A percentile compares a stretch with the other conserved stretches of the same genome.
phyloP scores from a whole-genome alignment of 2,113 vertebrate species.

The Sorex araneus region DNA sequence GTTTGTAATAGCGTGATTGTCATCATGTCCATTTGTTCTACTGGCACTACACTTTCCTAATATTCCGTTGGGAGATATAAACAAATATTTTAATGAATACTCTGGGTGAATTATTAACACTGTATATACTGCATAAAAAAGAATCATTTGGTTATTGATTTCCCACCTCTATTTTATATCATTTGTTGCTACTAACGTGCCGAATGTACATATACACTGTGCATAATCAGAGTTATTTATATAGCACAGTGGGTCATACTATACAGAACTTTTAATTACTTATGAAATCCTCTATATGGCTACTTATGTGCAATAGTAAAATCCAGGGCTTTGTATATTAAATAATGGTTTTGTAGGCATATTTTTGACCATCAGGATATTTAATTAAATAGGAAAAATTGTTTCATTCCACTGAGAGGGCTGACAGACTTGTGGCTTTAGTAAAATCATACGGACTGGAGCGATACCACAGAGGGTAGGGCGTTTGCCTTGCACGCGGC shows the following conservation, averaged over 20 bases:
- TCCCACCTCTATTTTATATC: conserved; percentile 22
- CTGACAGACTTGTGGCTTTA: neutral
- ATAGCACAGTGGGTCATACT: conserved; percentile 30
- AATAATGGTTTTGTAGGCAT: conserved; percentile 4
- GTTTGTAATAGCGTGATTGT: neutral
- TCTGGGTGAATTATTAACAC: conserved; percentile 6
- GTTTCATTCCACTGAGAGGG: neutral
- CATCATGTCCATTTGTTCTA: neutral
- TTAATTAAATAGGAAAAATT: conserved; percentile 40
- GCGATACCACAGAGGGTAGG: too few relatives aligned
- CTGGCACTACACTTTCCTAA: neutral
- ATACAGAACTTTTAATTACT: conserved; percentile 53
- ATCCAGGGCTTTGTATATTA: conserved; percentile 13
- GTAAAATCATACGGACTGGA: conserved; percentile 15
- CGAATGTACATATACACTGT: conserved; percentile 1
- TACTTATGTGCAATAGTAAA: conserved; percentile 40
- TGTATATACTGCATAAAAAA: neutral
- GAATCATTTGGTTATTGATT: conserved; percentile 45
- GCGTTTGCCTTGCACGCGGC: too few relatives aligned
- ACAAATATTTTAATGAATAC: neutral
- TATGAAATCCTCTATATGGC: conserved; percentile 35
- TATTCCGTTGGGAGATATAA: conserved; percentile 14
- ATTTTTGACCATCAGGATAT: neutral
- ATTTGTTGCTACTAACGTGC: conserved; percentile 39
- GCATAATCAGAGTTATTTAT: conserved; percentile 64